Conservation (phyloP, 2,888 invertebrate species). For the Drosophila siamana region DNA sequence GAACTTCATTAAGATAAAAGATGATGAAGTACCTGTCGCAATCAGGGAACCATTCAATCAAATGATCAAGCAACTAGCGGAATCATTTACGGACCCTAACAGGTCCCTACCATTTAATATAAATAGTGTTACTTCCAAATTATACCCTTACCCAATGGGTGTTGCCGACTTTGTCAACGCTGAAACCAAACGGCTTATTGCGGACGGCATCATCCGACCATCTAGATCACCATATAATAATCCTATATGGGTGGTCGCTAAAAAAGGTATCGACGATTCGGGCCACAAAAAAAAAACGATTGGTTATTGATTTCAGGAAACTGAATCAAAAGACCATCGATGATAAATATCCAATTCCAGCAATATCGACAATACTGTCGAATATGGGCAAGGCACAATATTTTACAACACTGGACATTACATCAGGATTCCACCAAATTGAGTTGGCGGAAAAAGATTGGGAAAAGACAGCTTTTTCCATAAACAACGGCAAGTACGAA, state of each 20-base stretch:
- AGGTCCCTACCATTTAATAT: neutral
- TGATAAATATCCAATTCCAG: slow-evolving; percentile 6
- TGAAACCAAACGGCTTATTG: no score
- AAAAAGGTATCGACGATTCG: neutral
- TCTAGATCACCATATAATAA: neutral
- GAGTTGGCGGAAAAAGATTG: neutral
- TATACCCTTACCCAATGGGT: slow-evolving; percentile 1
- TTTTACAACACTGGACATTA: neutral
- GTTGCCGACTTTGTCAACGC: neutral
- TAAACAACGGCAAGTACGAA: slow-evolving; percentile 5
- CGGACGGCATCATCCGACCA: no score
- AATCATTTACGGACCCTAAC: no score
- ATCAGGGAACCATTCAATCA: neutral
- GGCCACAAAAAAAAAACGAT: neutral
- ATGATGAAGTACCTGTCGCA: neutral
- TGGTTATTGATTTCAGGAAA: slow-evolving; percentile 5
- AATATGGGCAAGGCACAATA: neutral
- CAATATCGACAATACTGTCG: slow-evolving; percentile 9
- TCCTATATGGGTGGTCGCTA: slow-evolving; percentile 3
- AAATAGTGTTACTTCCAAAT: neutral
- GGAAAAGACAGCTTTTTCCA: slow-evolving; percentile 2
- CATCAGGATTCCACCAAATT: slow-evolving; percentile 5
- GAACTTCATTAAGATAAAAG: slow-evolving; percentile 4
- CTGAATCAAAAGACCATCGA: slow-evolving; percentile 1
- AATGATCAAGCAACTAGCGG: neutral